Conservation (phyloP, 2,113 vertebrate species). For the Bos taurus region DNA sequence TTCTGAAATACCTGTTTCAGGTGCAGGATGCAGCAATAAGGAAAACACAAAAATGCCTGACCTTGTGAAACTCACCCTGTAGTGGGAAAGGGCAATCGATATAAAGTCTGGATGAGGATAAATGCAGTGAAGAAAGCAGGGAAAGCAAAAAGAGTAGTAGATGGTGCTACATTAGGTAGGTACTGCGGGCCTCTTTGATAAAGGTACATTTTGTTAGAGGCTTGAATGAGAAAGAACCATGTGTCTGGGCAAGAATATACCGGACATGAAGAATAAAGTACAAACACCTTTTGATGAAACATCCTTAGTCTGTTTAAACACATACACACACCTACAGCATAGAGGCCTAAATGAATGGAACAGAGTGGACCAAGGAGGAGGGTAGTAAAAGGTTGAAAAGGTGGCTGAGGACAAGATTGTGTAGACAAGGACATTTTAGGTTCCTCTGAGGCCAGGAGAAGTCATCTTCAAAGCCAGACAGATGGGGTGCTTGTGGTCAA, state of each 20-base stretch:
- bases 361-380: background rate
- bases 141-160: background rate
- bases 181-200: background rate
- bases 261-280: background rate
- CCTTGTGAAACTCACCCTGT: background rate
- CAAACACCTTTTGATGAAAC: background rate
- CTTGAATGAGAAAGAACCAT: background rate
- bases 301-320: background rate
- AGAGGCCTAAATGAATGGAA: background rate
- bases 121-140: background rate
- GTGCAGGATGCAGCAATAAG: background rate
- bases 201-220: background rate
- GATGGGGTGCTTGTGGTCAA: background rate
- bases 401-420: background rate
- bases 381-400: background rate
- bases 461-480: background rate
- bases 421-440: background rate
- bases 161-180: background rate
- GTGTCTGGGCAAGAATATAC: background rate
- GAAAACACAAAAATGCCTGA: background rate
- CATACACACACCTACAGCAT: background rate
- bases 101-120: background rate
- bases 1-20: slow-evolving; percentile 2
- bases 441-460: background rate
- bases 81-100: background rate